Conservation (phyloP, 2,888 invertebrate genomes). For the Vesta saturnalis region DNA sequence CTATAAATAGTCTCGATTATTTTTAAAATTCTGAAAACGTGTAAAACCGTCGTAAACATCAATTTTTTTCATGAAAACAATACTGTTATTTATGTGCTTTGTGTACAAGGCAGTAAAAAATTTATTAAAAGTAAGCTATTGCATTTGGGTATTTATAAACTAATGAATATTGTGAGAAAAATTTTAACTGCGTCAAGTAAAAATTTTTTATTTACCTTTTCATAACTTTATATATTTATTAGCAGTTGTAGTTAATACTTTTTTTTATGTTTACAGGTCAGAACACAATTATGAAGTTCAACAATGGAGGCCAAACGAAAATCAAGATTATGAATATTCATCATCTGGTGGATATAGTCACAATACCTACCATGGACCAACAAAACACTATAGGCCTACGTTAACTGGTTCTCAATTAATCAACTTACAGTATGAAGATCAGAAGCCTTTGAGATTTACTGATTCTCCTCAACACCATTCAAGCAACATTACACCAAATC, state of each 20-base stretch:
- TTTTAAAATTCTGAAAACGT: too few species aligned
- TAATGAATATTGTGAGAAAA: too few species aligned
- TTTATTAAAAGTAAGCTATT: too few species aligned
- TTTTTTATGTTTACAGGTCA: constrained; percentile 43
- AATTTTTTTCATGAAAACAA: too few species aligned
- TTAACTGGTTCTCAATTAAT: constrained; percentile 66
- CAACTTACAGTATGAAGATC: constrained; percentile 65
- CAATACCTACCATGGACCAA: constrained; percentile 92
- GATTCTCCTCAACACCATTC: constrained; percentile 79
- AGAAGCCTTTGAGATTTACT: constrained; percentile 76
- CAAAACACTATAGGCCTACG: constrained; percentile 76
- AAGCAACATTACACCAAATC: constrained; percentile 58
- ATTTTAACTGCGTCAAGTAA: too few species aligned
- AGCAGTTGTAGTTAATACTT: background rate
- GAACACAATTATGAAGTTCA: constrained; percentile 56
- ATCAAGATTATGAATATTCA: constrained; percentile 67
- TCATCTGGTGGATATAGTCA: constrained; percentile 74
- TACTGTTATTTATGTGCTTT: too few species aligned
- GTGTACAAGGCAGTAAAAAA: too few species aligned
- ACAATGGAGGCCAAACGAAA: constrained; percentile 55
- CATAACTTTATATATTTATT: background rate
- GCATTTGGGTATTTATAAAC: too few species aligned
- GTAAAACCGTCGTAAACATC: too few species aligned
- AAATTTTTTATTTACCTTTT: too few species aligned
- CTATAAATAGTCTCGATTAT: too few species aligned